A percentile compares a stretch with the other conserved stretches of the same genome.
These are phyloP conservation scores for Macropus fuliginosus DNA, from an alignment of 2,797 vertebrate species.

Conservation along the genomic window DNA sequence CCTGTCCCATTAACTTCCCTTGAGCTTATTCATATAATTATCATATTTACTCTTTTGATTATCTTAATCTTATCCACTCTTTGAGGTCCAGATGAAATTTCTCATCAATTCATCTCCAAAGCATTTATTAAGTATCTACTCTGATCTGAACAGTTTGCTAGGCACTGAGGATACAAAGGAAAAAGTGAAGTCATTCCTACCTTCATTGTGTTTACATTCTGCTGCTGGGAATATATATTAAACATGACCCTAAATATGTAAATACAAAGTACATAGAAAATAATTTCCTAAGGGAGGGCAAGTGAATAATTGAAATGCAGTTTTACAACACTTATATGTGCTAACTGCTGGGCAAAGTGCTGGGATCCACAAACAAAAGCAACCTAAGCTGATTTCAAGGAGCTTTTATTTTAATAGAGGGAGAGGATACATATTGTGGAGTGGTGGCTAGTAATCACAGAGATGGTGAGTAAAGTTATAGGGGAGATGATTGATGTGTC, in stretches of 20 bases:
- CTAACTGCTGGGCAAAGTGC: too few species aligned
- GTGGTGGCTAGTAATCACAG: background rate
- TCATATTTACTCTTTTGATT: background rate
- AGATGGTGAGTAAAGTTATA: background rate
- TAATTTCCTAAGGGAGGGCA: background rate
- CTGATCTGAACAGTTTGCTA: background rate
- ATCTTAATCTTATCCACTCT: background rate
- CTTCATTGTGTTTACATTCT: background rate
- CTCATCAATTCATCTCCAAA: background rate
- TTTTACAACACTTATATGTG: background rate
- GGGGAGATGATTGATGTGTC: background rate
- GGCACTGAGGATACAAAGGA: background rate
- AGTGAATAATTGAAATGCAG: background rate
- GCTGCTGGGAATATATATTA: too few species aligned
- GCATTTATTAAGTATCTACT: background rate
- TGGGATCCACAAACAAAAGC: too few species aligned
- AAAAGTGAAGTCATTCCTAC: background rate
- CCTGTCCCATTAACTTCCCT: background rate
- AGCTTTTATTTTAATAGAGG: background rate
- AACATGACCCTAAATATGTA: too few species aligned
- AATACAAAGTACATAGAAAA: too few species aligned
- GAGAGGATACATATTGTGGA: background rate
- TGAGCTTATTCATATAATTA: background rate
- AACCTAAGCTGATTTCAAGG: background rate
- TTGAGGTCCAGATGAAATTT: background rate